phyloP scores from a whole-genome alignment of 2,888 invertebrate genomes.

The Microplitis manilae region DNA sequence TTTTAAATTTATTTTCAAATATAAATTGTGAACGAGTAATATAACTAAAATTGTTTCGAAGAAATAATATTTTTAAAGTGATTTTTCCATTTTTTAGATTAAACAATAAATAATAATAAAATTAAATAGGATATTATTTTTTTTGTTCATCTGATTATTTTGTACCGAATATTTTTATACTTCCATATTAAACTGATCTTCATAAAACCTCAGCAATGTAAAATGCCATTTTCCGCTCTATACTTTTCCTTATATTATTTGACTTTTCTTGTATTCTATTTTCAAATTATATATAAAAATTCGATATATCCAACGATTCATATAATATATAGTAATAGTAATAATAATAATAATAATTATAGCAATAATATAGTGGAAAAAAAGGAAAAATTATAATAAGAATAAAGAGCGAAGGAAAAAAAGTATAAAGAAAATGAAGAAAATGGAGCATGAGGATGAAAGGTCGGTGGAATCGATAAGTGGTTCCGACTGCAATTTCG shows the following conservation, averaged over 20 bases:
- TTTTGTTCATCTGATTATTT: neutral
- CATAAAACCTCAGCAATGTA: neutral
- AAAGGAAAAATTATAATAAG: neutral
- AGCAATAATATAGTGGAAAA: slow-evolving; percentile 3
- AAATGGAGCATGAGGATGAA: slow-evolving; percentile 1
- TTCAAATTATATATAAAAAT: slow-evolving; percentile 24
- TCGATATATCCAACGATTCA: slow-evolving; percentile 25
- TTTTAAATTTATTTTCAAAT: neutral
- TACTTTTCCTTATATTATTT: neutral
- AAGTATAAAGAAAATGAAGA: neutral
- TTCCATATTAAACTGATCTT: neutral
- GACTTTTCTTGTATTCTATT: neutral
- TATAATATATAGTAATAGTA: slow-evolving; percentile 10
- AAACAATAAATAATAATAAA: neutral
- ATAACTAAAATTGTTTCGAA: neutral
- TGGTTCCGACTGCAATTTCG: slow-evolving; percentile 28
- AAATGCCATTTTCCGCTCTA: neutral
- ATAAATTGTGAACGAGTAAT: neutral
- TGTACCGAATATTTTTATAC: neutral
- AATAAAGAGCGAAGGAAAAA: slow-evolving; percentile 3
- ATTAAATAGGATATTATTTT: neutral
- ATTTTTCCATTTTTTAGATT: neutral
- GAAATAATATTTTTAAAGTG: neutral
- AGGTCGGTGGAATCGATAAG: slow-evolving; percentile 28
- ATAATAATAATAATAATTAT: neutral